Percentiles rank a stretch among this genome's conserved stretches.
Conservation (phyloP, 2,113 vertebrate genomes). For the Ptilorrhoa leucosticta region DNA sequence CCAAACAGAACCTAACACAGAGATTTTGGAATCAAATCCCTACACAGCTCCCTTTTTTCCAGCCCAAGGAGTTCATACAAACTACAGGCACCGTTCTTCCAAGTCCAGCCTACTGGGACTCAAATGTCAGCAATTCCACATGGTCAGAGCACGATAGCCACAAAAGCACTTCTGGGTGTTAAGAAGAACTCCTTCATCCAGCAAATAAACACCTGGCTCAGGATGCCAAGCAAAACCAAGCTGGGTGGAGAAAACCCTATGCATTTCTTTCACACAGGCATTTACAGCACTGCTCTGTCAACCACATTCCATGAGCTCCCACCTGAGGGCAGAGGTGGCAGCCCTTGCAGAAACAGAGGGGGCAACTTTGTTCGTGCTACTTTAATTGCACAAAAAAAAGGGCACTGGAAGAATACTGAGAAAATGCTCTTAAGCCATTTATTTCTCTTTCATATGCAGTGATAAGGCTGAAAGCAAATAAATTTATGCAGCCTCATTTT, state of each 20-base stretch:
- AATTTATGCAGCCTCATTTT: neutral
- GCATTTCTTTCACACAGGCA: neutral
- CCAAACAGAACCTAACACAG: neutral
- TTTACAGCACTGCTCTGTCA: neutral
- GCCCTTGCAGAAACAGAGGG: neutral
- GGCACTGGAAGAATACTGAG: neutral
- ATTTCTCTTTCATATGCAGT: neutral
- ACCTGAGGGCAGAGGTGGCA: neutral
- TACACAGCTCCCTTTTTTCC: neutral
- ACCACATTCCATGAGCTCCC: neutral
- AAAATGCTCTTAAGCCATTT: neutral
- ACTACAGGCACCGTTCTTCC: accelerated
- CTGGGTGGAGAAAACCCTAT: neutral
- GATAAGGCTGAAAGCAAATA: neutral
- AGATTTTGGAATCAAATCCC: neutral
- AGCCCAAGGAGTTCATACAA: neutral
- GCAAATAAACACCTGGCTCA: neutral
- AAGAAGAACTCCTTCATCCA: neutral
- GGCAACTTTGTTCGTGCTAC: neutral
- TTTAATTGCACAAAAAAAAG: neutral
- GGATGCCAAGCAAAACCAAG: neutral
- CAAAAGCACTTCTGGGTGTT: neutral
- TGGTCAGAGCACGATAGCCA: neutral
- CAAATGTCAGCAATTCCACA: neutral
- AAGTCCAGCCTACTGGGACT: neutral